Evolutionary conservation across 2,113 vertebrate species (phyloP), one percentile per base, ranked within the genome.

Genomic region (Eleginops maclovinus): DNA sequence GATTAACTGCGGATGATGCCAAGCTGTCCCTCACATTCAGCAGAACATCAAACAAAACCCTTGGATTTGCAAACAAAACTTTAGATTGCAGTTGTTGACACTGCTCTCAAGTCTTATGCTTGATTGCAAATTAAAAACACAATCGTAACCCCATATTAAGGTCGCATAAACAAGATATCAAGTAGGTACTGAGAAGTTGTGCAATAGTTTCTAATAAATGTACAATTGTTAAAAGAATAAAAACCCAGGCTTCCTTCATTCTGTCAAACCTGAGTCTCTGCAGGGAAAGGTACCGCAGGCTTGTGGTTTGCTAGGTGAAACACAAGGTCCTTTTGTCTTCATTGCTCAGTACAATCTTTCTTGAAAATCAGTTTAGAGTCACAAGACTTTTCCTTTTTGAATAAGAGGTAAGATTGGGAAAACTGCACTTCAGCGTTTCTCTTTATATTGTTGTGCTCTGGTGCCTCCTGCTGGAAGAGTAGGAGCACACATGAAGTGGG

Each of bases 381-480:
- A 91, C 83, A 90, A 88, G 87, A 89, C 62, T 1, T 66, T 73
- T 55, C 17, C 51, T 31, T 76, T 76, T 53, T 55, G 31, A 69
- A 78, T 21, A 65, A 69, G 84, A 54, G 22, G 62, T 9, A 9
- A 67, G 58, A 71, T 74, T 72, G 68, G 69, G 41, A 41, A 77
- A 83, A 77, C 40, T 68, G 53, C 75, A 24, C 46, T 4, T 88
- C 80, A 70, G 81, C 71, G 0, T 56, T 62, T 83, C 58, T 59
- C 13, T 15, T 1, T 1, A 0, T 17, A 13, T 9, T 31, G 16
- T 26, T 75, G 65, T 24, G 4, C 47, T 87, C 9, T 77, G 22
- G 64, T 15, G 76, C 89, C 91, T 43, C 78, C 88, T 88, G 71
- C 68, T 83, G 89, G 60, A 15, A 4, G 4, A 13, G 6, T 2